These are phyloP conservation scores for Diarsia brunnea DNA, from an alignment of 2,888 invertebrate species.

Conservation along the genomic window DNA sequence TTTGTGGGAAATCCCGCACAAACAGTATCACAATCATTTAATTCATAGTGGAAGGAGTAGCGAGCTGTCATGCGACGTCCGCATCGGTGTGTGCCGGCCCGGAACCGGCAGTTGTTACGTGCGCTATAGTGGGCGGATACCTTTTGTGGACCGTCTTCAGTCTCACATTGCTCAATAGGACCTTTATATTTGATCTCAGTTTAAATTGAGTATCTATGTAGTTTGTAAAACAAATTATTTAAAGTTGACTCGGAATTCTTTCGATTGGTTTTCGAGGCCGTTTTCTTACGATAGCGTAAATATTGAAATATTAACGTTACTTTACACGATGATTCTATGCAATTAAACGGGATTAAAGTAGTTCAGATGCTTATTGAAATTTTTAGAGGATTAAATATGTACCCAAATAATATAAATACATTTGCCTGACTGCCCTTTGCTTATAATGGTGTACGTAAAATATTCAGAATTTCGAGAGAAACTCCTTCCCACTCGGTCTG, in stretches of 20 bases:
- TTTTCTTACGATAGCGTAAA: background rate
- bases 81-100: conserved; percentile 32
- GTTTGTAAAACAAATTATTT: conserved; percentile 9
- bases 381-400: background rate
- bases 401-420: background rate
- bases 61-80: conserved; percentile 33
- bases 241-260: background rate
- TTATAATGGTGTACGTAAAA: conserved; percentile 12
- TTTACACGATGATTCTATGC: background rate
- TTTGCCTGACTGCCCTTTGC: background rate
- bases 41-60: conserved; percentile 37
- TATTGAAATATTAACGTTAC: too few species aligned
- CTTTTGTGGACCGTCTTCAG: conserved; percentile 54
- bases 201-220: background rate
- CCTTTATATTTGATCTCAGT: background rate
- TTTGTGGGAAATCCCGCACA: conserved; percentile 11
- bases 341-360: background rate
- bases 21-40: conserved; percentile 36
- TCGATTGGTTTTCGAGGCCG: background rate
- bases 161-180: conserved; percentile 35
- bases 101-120: conserved; percentile 63
- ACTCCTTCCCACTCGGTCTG: conserved; percentile 22
- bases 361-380: background rate
- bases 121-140: conserved; percentile 56
- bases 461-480: conserved; percentile 18